Conservation (phyloP, 2,888 invertebrate genomes). For the Cecidostiba fungosa region DNA sequence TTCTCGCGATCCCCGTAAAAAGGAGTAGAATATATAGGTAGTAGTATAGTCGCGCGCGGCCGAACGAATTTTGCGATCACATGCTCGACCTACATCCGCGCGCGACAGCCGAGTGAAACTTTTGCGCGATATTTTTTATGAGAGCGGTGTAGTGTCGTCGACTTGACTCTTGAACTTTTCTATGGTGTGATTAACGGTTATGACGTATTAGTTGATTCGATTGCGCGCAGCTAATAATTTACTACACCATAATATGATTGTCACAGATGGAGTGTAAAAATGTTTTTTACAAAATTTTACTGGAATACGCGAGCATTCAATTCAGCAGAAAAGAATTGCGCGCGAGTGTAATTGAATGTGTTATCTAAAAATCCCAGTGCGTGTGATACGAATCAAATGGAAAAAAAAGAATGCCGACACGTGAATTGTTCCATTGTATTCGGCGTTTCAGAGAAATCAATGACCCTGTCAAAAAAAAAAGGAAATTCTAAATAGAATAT, state of each 20-base stretch:
- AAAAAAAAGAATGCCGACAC: neutral
- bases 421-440: neutral
- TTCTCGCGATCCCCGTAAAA: slow-evolving; percentile 46
- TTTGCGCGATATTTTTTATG: slow-evolving; percentile 28
- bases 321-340: neutral
- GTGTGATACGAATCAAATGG: neutral
- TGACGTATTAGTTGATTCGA: too few species aligned
- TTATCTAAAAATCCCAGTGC: neutral
- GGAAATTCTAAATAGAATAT: too few species aligned
- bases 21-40: neutral
- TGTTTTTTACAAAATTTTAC: too few species aligned
- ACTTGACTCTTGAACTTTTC: neutral
- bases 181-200: too few species aligned
- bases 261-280: too few species aligned
- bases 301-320: neutral
- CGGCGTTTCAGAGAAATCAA: neutral
- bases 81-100: slow-evolving; percentile 49
- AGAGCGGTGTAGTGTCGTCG: neutral
- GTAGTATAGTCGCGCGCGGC: neutral
- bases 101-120: slow-evolving; percentile 17
- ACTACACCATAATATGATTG: too few species aligned
- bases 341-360: neutral
- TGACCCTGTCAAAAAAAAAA: neutral
- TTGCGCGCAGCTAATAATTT: too few species aligned
- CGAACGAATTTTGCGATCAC: slow-evolving; percentile 45